A percentile compares a stretch with the other conserved stretches of the same genome.
phyloP scores from a whole-genome alignment of 2,888 invertebrate genomes.

The Cantharis lateralis region DNA sequence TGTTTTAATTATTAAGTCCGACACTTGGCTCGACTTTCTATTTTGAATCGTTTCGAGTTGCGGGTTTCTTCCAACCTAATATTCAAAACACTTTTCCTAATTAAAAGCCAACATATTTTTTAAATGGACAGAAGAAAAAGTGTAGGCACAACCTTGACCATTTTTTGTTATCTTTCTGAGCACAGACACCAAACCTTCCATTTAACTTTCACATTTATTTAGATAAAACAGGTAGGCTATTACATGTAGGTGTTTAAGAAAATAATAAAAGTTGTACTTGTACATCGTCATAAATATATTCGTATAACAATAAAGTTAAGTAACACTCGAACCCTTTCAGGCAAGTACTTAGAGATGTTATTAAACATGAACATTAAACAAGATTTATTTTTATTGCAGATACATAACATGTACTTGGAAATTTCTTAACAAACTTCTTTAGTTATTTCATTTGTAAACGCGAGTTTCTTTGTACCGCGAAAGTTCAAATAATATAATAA shows the following conservation, averaged over 20 bases:
- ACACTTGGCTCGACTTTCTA: not conserved
- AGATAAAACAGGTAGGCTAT: not conserved
- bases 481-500: not conserved
- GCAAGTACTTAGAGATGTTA: not conserved
- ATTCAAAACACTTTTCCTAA: not conserved
- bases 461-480: not conserved
- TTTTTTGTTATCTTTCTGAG: not conserved
- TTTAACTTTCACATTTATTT: not conserved
- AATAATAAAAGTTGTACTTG: not conserved
- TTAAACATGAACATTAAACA: not conserved
- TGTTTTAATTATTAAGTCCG: not conserved
- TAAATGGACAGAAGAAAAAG: not conserved
- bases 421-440: not conserved
- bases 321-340: not conserved
- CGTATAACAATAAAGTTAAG: not conserved
- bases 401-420: not conserved
- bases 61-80: not conserved
- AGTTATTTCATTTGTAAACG: not conserved
- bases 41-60: not conserved
- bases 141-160: not conserved
- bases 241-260: not conserved
- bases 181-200: not conserved
- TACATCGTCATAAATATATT: not conserved
- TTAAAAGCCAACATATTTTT: not conserved
- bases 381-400: not conserved